Evolutionary conservation across 1,140 invertebrate species (phyloP), one percentile per base, ranked within the genome.

Genomic region (Anoplolepis gracilipes): DNA sequence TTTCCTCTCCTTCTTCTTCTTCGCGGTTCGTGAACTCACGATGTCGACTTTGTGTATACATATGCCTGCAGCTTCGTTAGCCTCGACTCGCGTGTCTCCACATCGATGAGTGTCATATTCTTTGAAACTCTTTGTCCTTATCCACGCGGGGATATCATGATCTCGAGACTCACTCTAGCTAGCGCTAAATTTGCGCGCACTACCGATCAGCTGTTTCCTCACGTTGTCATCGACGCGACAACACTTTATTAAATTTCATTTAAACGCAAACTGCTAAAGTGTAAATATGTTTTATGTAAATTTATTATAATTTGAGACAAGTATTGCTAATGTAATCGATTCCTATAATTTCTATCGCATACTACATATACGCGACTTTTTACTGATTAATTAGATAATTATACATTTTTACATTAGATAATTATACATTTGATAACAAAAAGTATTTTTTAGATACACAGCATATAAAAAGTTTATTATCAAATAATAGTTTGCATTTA

Each of bases 1-100:
- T 78, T 69, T 57, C 73, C 22, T 64, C 33, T n/a, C n/a, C 72
- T 65, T 55, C 49, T 30, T 64, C 77, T 64, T 57, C 77, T 86
- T 91, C 85, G 78, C 81, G 84, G 88, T 84, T 86, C 88, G 85
- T 79, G 88, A 90, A 89, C 88, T 89, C 88, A 84, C 78, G 87
- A 84, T 85, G 82, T 90, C 75, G 87, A 90, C 87, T 82, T 84
- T 69, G 73, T 90, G 73, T 89, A 75, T 90, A 89, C 87, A 84
- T 70, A 79, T 86, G 73, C 85, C 87, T 89, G 88, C 87, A 88
- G 87, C 88, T 90, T 90, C 88, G 88, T 90, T 89, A 89, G 87
- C 65, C 75, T 79, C 84, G 77, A 64, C 62, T 81, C 85, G 65
- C 86, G 77, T 87, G 84, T 87, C 85, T 62, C 78, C 87, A 88